Evolutionary conservation across 2,113 vertebrate species (phyloP), one percentile per base, ranked within the genome.

Genomic region (Neodon shergylaensis): DNA sequence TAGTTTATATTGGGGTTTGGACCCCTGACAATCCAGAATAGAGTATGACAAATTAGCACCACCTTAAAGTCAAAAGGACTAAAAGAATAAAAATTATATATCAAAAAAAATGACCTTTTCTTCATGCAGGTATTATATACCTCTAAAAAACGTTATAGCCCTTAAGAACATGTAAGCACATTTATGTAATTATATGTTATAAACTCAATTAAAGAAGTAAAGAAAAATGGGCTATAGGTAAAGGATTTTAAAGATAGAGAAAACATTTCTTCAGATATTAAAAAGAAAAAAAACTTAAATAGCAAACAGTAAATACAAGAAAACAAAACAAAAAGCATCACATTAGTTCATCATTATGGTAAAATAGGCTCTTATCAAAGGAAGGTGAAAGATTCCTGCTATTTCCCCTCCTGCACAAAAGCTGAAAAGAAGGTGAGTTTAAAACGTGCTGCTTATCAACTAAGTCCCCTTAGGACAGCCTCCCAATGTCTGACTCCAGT

Each of bases 121-220:
- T 65, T 42, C n/a, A 65, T 22, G 73, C 1, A 58, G 42, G 52
- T 6, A 65, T 54, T 70, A 36, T 52, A 24, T n/a, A 42, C 22
- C 16, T 66, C 44, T 78, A 84, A 88, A 52, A 33, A 33, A 92
- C 49, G 44, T 73, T n/a, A 84, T 85, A 16, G 66, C 73, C 58
- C 39, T 86, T 82, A 19, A 91, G 11, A 78, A 7, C 26, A 85
- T 3, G 21, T 5, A 85, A 0, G 77, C 4, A 61, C 14, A 33
- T 7, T 86, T 77, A 58, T 33, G 28, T 65, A 82, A 22, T 49
- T 52, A n/a, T 49, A 58, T 33, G 65, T 61, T 31, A 74, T 9
- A 94, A 72, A 96, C 81, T 84, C 31, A 91, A 54, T 54, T 44
- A 91, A 0, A 72, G 14, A 92, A 87, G 5, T 87, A 74, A 85